Evolutionary conservation across 2,113 vertebrate genomes (phyloP).

Genomic region (Manacus vitellinus): DNA sequence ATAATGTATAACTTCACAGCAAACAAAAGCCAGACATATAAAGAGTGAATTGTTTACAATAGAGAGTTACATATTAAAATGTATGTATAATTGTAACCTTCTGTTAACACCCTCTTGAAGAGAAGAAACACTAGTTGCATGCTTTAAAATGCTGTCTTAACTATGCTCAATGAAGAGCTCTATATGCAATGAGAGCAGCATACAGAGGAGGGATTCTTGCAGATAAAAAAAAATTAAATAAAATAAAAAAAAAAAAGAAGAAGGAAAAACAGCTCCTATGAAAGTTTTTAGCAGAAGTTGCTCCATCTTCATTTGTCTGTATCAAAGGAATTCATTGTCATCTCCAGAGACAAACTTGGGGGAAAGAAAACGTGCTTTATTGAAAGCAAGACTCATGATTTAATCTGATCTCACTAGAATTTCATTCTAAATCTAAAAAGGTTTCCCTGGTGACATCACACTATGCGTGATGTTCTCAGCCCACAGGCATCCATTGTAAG

Average conservation of each 20-base stretch:
- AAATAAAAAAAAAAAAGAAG: neutral
- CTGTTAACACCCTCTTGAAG: conserved; percentile 25
- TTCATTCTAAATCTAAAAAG: conserved; percentile 2
- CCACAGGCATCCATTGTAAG: neutral
- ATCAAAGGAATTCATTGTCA: conserved; percentile 50
- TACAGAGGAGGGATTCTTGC: neutral
- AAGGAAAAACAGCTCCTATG: neutral
- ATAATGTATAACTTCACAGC: conserved; percentile 53
- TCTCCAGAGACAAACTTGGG: neutral
- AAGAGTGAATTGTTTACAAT: conserved; percentile 57
- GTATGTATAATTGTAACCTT: conserved; percentile 49
- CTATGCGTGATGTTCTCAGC: neutral
- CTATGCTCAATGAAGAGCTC: neutral
- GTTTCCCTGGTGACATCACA: conserved; percentile 51
- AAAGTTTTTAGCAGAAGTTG: neutral
- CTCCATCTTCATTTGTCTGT: neutral
- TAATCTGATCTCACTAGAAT: conserved; percentile 49
- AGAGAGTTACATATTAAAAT: conserved; percentile 67
- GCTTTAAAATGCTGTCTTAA: neutral
- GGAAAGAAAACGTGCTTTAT: conserved; percentile 12
- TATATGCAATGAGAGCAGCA: neutral
- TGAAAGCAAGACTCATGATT: conserved; percentile 24
- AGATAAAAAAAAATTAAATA: neutral
- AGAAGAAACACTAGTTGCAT: neutral
- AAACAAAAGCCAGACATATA: conserved; percentile 55